These are phyloP conservation scores for Bombylius discolor DNA, from an alignment of 2,888 invertebrate species.

Conservation along the genomic window DNA sequence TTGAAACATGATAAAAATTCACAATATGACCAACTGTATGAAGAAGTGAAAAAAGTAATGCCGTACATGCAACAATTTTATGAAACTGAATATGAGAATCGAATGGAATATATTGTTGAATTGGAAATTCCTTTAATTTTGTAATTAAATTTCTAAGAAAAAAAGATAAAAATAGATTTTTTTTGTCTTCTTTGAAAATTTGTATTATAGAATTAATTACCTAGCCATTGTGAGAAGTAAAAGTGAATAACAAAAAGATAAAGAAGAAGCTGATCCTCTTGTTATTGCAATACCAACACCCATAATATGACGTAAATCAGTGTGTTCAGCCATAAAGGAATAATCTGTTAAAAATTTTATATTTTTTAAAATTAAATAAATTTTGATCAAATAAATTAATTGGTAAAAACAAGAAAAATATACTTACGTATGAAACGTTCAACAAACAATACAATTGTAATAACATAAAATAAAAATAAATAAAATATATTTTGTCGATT, in stretches of 20 bases:
- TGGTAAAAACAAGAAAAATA: background rate
- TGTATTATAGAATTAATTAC: conserved; percentile 26
- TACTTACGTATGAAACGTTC: conserved; percentile 82
- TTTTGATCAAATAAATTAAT: background rate
- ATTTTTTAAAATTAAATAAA: background rate
- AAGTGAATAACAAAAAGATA: conserved; percentile 89
- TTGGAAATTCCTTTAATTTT: conserved; percentile 83
- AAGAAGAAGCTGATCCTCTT: conserved; percentile 81
- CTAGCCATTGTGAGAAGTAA: conserved; percentile 83
- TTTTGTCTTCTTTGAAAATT: too few relatives aligned
- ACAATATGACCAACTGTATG: conserved; percentile 92
- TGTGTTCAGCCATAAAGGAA: conserved; percentile 91
- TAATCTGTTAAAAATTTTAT: conserved; percentile 49
- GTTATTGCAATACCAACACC: conserved; percentile 94
- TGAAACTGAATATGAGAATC: conserved; percentile 96
- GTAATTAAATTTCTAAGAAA: conserved; percentile 79
- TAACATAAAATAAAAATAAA: conserved; percentile 86
- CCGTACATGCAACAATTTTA: conserved; percentile 91
- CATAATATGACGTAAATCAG: conserved; percentile 91
- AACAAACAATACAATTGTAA: conserved; percentile 84
- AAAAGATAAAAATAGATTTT: background rate
- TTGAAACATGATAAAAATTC: conserved; percentile 94
- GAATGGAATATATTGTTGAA: conserved; percentile 85
- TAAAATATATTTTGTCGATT: conserved; percentile 94
- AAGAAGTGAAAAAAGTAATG: conserved; percentile 79